Base-by-base conservation (phyloP, 64 coral and sea anemone genomes). In the Montipora efflorescens region DNA sequence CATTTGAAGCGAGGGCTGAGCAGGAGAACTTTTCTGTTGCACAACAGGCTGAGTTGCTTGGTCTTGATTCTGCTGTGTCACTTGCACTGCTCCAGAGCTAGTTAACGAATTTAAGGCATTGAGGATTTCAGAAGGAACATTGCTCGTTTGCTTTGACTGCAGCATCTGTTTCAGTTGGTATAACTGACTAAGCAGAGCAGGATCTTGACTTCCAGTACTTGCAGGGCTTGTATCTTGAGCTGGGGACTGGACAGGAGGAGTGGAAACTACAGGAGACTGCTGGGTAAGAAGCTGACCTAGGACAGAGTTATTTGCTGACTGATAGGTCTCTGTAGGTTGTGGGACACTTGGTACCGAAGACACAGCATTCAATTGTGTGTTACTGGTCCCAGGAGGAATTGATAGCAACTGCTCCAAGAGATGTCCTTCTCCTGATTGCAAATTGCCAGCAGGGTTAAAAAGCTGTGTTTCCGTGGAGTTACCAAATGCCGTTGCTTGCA, bases 131-230 rank as follows among this genome's bases (percentile, higher is more conserved):
- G 82, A 70, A n/a, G 82, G 82, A 48, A 71, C 61, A 50, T 4
- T 19, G 44, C 3, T 86, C 71, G 82, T 51, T 86, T 86, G 76
- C 44, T 78, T 78, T 18, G 76, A 78, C 19, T 86, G 82, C 47
- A 86, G 48, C 82, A 86, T 64, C 71, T 86, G 82, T 23, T 86
- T 86, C 66, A 86, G 67, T 64, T 86, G 82, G 82, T 50, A 72
- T 15, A 86, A 62, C 43, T 84, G 81, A 84, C 45, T 86, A 0
- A 86, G 82, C 82, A 86, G 19, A 47, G 82, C 45, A 86, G 82
- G 82, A n/a, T 86, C 82, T 86, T 86, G 82, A 48, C 25, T 50
- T 19, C 82, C 64, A 8, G 53, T 57, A 71, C 82, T n/a, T 50
- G 50, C 19, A 49, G 16, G 47, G n/a, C 10, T 50, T 49, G 82